A percentile compares a stretch with the other conserved stretches of the same genome.
These are phyloP conservation scores for Drosophila ambigua DNA, from an alignment of 1,140 invertebrate species.

Conservation along the genomic window DNA sequence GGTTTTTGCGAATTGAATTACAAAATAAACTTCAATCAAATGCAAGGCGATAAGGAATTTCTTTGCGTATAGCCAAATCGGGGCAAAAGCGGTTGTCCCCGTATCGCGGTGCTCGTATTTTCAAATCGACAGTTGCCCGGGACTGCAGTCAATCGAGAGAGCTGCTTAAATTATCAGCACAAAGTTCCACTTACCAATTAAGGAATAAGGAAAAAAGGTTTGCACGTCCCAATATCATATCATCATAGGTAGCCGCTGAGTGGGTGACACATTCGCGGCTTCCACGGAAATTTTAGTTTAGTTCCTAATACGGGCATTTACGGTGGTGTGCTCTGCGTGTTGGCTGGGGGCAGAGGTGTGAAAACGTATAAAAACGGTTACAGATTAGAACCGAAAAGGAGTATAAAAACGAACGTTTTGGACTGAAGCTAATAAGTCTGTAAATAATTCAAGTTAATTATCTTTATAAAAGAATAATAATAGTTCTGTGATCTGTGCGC, in stretches of 20 bases:
- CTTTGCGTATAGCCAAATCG: conserved; percentile 62
- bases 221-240: conserved; percentile 10
- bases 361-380: background rate
- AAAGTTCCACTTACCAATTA: conserved; percentile 56
- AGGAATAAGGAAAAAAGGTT: conserved; percentile 68
- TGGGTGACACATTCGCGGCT: background rate
- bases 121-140: conserved; percentile 49
- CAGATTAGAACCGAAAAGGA: no score
- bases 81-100: conserved; percentile 22
- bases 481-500: no score
- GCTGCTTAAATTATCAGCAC: conserved; percentile 31
- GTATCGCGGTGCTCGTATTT: conserved; percentile 44
- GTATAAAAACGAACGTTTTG: no score
- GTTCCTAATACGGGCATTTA: no score
- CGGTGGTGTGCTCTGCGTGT: no score
- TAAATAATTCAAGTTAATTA: no score
- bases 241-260: background rate
- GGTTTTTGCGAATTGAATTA: conserved; percentile 70
- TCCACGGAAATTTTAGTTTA: background rate
- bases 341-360: background rate
- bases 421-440: no score
- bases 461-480: no score
- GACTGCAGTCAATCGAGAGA: conserved; percentile 50
- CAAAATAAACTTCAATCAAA: conserved; percentile 76
- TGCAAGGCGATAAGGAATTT: conserved; percentile 65